phyloP scores from a whole-genome alignment of 2,888 invertebrate species.

The Macrosiphum euphorbiae region DNA sequence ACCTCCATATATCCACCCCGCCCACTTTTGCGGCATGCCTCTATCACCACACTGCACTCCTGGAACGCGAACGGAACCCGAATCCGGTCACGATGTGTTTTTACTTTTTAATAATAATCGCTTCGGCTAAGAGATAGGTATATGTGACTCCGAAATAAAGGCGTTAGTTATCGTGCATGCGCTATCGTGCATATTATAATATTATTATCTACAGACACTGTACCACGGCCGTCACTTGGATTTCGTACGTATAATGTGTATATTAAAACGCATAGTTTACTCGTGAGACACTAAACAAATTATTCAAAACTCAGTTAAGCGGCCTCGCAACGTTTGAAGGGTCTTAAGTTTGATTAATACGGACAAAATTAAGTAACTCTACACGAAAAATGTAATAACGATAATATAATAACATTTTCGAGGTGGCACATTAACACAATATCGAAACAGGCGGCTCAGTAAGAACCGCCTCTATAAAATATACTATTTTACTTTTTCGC shows the following conservation, averaged over 20 bases:
- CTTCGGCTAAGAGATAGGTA: not conserved
- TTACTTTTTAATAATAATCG: not conserved
- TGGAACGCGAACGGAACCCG: not conserved
- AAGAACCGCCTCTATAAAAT: not conserved
- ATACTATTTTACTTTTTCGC: not conserved
- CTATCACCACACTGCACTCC: not conserved
- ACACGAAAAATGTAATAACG: not conserved
- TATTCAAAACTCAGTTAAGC: not conserved
- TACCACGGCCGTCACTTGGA: not conserved
- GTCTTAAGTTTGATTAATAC: not conserved
- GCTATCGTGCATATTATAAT: not conserved
- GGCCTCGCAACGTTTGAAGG: not conserved
- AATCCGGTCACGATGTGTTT: conserved; percentile 20
- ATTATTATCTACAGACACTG: not conserved
- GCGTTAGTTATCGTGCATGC: conserved; percentile 6
- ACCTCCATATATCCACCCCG: not conserved
- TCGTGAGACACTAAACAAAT: not conserved
- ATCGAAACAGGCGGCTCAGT: not conserved
- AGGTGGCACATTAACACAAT: not conserved
- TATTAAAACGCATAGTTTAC: not conserved
- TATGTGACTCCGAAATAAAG: not conserved
- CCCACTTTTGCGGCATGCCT: not conserved
- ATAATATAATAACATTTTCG: not conserved
- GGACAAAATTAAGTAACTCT: not conserved
- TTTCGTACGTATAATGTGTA: not conserved